phyloP scores from a whole-genome alignment of 2,113 vertebrate species.

The Sialia sialis region DNA sequence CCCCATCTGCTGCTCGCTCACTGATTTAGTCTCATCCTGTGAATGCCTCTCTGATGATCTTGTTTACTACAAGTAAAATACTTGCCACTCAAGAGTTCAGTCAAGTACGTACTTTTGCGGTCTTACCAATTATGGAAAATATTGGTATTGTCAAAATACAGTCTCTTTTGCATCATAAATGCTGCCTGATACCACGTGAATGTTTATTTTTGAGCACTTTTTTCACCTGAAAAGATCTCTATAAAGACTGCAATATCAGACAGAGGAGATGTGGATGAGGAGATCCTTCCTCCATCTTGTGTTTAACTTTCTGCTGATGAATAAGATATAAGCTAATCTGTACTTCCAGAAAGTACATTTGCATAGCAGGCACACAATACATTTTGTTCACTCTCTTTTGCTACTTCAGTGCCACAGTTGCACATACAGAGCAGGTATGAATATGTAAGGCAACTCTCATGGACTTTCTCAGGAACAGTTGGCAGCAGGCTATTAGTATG shows the following conservation, averaged over 20 bases:
- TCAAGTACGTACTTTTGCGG: constrained; percentile 27
- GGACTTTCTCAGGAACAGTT: neutral
- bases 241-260: neutral
- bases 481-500: neutral
- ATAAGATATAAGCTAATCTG: neutral
- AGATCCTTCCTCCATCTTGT: neutral
- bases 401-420: neutral
- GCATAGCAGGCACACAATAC: neutral
- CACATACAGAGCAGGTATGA: neutral
- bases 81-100: constrained; percentile 51
- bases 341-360: neutral
- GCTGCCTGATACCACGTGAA: neutral
- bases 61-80: constrained; percentile 44
- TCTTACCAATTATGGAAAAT: constrained; percentile 32
- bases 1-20: constrained; percentile 73
- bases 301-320: neutral
- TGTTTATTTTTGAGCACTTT: neutral
- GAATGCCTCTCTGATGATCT: constrained; percentile 46
- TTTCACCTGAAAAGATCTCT: neutral
- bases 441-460: neutral
- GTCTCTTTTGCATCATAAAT: constrained; percentile 25
- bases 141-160: constrained; percentile 17
- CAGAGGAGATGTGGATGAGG: neutral
- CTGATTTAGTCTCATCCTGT: constrained; percentile 58
- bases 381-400: neutral